These are phyloP conservation scores for Clarias magur DNA, from an alignment of 2,113 vertebrate species.

Conservation along the genomic window DNA sequence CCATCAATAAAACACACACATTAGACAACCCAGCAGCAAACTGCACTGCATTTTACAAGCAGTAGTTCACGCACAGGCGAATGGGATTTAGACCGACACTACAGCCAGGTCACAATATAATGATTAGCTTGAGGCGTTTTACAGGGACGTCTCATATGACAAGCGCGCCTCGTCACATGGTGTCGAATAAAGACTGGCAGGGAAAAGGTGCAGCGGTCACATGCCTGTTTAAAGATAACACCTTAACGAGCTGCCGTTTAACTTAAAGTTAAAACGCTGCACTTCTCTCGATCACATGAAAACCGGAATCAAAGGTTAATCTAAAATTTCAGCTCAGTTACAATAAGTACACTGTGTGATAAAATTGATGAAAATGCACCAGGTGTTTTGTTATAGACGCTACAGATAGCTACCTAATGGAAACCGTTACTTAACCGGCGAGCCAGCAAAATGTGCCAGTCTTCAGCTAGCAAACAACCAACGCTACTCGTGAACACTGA, in stretches of 20 bases:
- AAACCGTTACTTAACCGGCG: background rate
- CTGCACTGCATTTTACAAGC: background rate
- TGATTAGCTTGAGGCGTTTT: background rate
- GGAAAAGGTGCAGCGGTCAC: slow-evolving; percentile 10
- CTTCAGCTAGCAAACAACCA: background rate
- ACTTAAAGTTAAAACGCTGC: background rate
- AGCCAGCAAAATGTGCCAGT: background rate
- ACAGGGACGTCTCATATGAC: background rate
- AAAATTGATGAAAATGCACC: no score
- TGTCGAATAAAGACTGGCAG: background rate
- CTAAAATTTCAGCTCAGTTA: background rate
- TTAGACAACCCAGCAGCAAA: background rate
- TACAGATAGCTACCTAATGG: background rate
- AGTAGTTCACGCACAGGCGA: background rate
- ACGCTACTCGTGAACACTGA: background rate
- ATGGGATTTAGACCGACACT: background rate
- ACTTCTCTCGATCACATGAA: background rate
- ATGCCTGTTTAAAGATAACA: background rate
- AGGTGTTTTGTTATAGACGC: background rate
- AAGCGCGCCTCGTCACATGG: background rate
- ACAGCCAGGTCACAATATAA: background rate
- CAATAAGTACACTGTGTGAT: background rate
- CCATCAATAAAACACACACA: no score
- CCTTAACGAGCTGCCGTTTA: no score
- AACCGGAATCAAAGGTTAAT: background rate